These are phyloP conservation scores for Laspeyria flexula DNA, from an alignment of 2,888 invertebrate species.

Conservation along the genomic window DNA sequence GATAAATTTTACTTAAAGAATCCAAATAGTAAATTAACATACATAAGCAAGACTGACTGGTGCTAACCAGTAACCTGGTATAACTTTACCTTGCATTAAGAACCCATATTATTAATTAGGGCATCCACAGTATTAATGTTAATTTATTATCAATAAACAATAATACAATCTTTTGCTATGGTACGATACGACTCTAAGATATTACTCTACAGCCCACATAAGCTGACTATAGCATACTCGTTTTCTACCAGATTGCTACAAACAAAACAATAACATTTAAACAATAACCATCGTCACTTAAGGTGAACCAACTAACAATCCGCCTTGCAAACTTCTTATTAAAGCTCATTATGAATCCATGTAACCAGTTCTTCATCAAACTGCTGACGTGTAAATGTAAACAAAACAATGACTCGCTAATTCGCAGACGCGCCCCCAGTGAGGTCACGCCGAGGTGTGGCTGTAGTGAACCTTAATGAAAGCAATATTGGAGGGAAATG, in stretches of 20 bases:
- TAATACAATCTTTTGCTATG: too few species aligned
- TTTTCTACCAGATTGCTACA: background rate
- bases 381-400: constrained; percentile 84
- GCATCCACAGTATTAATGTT: too few species aligned
- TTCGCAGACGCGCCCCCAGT: constrained; percentile 60
- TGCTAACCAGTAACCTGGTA: too few species aligned
- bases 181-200: too few species aligned
- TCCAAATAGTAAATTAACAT: too few species aligned
- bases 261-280: background rate
- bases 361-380: constrained; percentile 59
- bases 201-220: too few species aligned
- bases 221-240: too few species aligned
- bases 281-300: constrained; percentile 2
- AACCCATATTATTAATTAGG: too few species aligned
- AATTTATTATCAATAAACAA: too few species aligned
- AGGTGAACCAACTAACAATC: constrained; percentile 15
- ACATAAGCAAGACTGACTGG: too few species aligned
- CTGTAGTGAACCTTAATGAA: constrained; percentile 45
- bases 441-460: constrained; percentile 76
- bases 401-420: constrained; percentile 84
- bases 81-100: too few species aligned
- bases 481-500: constrained; percentile 46
- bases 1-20: too few species aligned
- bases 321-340: constrained; percentile 22
- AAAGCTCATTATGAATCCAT: constrained; percentile 54